Conservation (phyloP, 1,140 invertebrate species). For the Stegodyphus dumicola region DNA sequence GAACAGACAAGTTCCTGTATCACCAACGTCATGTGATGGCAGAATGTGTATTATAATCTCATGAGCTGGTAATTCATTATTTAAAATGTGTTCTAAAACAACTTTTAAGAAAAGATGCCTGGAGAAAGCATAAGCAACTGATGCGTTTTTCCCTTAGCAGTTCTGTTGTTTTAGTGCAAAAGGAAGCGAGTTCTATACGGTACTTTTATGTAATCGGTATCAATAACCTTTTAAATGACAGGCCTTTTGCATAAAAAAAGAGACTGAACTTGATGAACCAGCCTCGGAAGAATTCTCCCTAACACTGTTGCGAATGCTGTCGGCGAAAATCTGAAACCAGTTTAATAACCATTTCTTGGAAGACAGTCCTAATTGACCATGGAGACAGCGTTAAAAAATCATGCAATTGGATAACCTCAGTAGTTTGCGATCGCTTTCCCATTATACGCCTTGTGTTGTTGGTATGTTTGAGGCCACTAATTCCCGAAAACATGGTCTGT, state of each 20-base stretch:
- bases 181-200: not conserved
- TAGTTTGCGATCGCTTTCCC: not conserved
- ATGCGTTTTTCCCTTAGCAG: no score
- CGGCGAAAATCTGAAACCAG: constrained; percentile 28
- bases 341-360: constrained; percentile 48
- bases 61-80: no score
- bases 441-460: no score
- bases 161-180: no score
- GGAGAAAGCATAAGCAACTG: no score
- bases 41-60: no score
- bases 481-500: not conserved
- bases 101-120: no score
- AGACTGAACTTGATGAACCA: constrained; percentile 17
- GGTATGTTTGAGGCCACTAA: no score
- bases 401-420: constrained; percentile 30
- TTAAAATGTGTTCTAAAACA: no score
- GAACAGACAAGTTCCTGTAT: no score
- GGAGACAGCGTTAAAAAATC: not conserved
- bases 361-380: constrained; percentile 44
- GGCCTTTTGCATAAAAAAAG: not conserved
- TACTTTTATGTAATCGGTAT: constrained; percentile 5
- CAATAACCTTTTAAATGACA: constrained; percentile 24
- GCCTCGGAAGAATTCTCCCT: not conserved
- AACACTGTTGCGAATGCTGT: not conserved
- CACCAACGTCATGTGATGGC: no score